Evolutionary conservation across 2,797 vertebrate genomes (phyloP).

Genomic region (Bradypodion pumilum): DNA sequence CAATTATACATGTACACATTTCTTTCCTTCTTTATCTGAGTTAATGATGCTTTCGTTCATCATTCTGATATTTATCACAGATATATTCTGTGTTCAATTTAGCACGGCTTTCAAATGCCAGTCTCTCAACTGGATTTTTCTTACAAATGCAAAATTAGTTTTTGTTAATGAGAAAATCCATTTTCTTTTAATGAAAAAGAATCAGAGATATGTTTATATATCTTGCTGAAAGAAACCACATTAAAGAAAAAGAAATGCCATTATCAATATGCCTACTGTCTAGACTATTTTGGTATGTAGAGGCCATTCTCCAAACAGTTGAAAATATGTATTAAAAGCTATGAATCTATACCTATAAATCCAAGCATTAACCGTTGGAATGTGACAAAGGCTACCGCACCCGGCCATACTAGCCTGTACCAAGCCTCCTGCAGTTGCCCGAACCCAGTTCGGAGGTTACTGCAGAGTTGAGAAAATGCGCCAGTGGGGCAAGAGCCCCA

Average conservation of each 20-base stretch:
- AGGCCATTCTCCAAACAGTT: background rate
- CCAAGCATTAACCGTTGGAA: too few relatives aligned
- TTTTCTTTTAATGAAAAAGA: conserved; percentile 23
- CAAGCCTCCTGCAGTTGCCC: too few relatives aligned
- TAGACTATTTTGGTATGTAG: background rate
- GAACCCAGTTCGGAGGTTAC: too few relatives aligned
- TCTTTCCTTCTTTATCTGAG: conserved; percentile 10
- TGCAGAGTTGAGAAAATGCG: too few relatives aligned
- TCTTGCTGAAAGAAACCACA: background rate
- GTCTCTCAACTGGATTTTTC: background rate
- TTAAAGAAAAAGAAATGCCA: background rate
- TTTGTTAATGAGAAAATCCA: background rate
- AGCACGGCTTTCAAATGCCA: background rate
- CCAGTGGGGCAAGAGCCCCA: too few relatives aligned
- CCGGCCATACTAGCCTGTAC: too few relatives aligned
- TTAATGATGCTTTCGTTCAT: background rate
- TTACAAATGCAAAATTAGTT: background rate
- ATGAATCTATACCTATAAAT: too few relatives aligned
- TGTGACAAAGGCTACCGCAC: too few relatives aligned
- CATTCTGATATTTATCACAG: background rate
- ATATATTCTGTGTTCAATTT: background rate
- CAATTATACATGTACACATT: background rate
- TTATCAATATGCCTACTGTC: background rate
- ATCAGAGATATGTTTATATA: background rate
- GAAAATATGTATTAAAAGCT: background rate